Evolutionary conservation across 2,888 invertebrate species (phyloP).

Genomic region (Oscheius myriophilus): DNA sequence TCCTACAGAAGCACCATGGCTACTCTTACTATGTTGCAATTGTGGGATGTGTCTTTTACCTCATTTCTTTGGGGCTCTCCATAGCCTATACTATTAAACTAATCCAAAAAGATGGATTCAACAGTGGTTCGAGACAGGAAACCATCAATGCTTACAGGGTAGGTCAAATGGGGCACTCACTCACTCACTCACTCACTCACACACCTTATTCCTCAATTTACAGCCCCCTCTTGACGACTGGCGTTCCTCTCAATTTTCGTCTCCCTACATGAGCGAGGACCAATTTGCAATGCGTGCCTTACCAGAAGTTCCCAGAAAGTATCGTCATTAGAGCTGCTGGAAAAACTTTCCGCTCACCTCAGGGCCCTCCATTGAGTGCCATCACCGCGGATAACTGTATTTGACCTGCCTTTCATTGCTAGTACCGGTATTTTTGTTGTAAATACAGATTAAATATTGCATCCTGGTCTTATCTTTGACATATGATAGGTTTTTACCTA

Average conservation of each 20-base stretch:
- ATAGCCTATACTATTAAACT: slow-evolving; percentile 37
- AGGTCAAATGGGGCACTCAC: background rate
- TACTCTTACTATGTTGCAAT: slow-evolving; percentile 65
- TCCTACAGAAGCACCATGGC: slow-evolving; percentile 64
- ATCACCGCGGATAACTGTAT: too few relatives aligned
- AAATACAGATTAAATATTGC: too few relatives aligned
- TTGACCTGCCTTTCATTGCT: too few relatives aligned
- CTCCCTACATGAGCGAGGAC: slow-evolving; percentile 40
- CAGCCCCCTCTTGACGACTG: slow-evolving; percentile 20
- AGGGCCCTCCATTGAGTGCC: background rate
- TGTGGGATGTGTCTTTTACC: slow-evolving; percentile 47
- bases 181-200: background rate
- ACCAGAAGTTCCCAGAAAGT: slow-evolving; percentile 44
- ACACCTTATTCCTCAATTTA: background rate
- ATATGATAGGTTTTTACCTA: too few relatives aligned
- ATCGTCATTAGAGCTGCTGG: background rate
- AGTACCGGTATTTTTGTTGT: too few relatives aligned
- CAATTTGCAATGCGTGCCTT: slow-evolving; percentile 58
- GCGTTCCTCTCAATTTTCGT: slow-evolving; percentile 23
- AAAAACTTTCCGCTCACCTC: background rate
- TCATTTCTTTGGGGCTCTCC: slow-evolving; percentile 47
- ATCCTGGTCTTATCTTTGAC: too few relatives aligned
- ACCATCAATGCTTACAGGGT: slow-evolving; percentile 35
- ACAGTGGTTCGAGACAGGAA: slow-evolving; percentile 24
- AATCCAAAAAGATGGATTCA: slow-evolving; percentile 20